Evolutionary conservation across 2,888 invertebrate species (phyloP).

Genomic region (Clanis bilineata): DNA sequence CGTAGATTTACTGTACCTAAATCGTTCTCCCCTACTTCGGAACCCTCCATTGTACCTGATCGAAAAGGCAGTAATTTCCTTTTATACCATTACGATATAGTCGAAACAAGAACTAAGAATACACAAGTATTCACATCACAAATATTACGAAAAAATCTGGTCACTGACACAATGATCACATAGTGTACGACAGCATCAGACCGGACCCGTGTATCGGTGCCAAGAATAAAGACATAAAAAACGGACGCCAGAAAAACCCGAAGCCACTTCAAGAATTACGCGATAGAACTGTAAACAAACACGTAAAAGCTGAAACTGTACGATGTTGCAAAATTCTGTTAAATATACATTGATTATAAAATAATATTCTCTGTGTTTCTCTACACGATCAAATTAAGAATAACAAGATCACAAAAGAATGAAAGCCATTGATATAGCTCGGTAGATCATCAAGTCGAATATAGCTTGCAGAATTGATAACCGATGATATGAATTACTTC

Average conservation of each 20-base stretch:
- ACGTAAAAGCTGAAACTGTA: not conserved
- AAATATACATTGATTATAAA: too few relatives aligned
- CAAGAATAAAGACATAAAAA: conserved; percentile 24
- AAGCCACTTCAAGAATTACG: conserved; percentile 11
- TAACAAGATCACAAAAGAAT: too few relatives aligned
- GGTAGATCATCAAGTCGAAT: too few relatives aligned
- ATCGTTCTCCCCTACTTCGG: too few relatives aligned
- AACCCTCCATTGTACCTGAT: too few relatives aligned
- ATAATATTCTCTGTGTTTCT: too few relatives aligned
- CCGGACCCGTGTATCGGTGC: conserved; percentile 19
- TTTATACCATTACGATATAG: not conserved
- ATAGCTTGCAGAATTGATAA: too few relatives aligned
- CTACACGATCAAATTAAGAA: too few relatives aligned
- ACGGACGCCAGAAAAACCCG: conserved; percentile 15
- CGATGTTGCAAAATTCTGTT: not conserved
- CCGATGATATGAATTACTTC: too few relatives aligned
- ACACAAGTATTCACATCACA: not conserved
- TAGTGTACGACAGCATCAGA: not conserved
- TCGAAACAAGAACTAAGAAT: not conserved
- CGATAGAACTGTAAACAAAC: conserved; percentile 19
- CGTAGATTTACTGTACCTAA: too few relatives aligned
- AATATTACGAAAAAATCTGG: not conserved
- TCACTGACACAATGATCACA: not conserved
- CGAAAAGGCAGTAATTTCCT: too few relatives aligned
- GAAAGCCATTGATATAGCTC: too few relatives aligned